Evolutionary conservation across 2,888 invertebrate genomes (phyloP).

Genomic region (Masnerella sp.): DNA sequence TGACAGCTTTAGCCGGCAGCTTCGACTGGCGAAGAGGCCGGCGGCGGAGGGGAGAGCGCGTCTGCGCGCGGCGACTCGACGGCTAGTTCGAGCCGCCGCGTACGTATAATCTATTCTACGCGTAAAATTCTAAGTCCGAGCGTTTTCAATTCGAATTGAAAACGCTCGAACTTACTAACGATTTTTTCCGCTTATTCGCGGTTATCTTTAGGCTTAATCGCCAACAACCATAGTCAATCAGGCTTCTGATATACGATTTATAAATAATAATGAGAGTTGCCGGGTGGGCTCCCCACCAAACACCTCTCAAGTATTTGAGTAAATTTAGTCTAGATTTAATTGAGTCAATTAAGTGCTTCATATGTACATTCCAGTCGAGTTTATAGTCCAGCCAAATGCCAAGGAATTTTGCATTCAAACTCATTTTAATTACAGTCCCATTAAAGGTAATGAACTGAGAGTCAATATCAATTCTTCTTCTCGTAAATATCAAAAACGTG

Average conservation of each 20-base stretch:
- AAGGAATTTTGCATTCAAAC: neutral
- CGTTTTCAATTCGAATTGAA: too few relatives aligned
- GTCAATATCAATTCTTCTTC: neutral
- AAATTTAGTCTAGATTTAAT: neutral
- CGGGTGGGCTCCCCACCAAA: neutral
- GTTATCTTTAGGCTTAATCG: too few relatives aligned
- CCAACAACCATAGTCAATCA: neutral
- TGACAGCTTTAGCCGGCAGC: too few relatives aligned
- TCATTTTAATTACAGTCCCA: neutral
- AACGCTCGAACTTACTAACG: too few relatives aligned
- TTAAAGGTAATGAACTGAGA: neutral
- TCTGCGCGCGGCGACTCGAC: too few relatives aligned
- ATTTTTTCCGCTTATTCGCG: too few relatives aligned
- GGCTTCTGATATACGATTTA: constrained; percentile 1
- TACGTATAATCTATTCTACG: too few relatives aligned
- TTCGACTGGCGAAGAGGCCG: too few relatives aligned
- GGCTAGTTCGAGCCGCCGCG: too few relatives aligned
- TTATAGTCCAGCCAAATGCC: neutral
- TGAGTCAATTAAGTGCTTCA: neutral
- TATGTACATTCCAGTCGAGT: neutral
- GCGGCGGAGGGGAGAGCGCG: too few relatives aligned
- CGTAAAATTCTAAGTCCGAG: too few relatives aligned
- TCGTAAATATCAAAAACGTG: neutral
- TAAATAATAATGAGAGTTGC: neutral
- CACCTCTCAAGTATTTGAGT: neutral